Conservation (phyloP, 1,140 invertebrate genomes). For the Plutomurus gul region DNA sequence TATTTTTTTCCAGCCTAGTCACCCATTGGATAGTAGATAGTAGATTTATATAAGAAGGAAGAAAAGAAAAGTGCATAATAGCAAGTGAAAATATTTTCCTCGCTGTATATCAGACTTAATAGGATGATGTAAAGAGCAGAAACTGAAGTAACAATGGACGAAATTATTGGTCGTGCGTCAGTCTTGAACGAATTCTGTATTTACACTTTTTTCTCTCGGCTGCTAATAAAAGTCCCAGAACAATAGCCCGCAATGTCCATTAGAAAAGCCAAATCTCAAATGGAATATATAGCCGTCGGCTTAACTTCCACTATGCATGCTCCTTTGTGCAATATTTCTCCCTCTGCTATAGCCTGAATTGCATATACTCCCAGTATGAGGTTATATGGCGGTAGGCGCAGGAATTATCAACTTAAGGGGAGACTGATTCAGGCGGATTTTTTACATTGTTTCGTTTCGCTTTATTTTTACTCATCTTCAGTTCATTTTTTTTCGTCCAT, state of each 20-base stretch:
- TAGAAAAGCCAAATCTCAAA: background rate
- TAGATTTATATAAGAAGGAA: no score
- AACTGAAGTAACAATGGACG: no score
- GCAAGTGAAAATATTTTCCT: no score
- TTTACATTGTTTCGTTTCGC: no score
- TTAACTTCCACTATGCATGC: background rate
- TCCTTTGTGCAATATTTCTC: background rate
- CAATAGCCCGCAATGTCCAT: conserved; percentile 31
- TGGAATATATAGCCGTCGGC: conserved; percentile 31
- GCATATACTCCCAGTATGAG: no score
- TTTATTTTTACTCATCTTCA: background rate
- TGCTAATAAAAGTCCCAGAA: conserved; percentile 37
- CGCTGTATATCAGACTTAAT: no score
- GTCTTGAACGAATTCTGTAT: background rate
- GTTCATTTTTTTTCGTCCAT: background rate
- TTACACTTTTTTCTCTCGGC: background rate
- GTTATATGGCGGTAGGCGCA: no score
- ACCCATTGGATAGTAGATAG: no score
- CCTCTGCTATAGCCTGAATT: background rate
- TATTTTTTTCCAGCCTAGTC: no score
- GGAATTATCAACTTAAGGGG: background rate
- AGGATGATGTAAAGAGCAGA: no score
- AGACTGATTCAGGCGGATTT: conserved; percentile 4
- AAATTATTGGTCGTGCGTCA: background rate
- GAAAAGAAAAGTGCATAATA: no score